Conservation (phyloP, 2,113 vertebrate species). For the Mesitornis unicolor region DNA sequence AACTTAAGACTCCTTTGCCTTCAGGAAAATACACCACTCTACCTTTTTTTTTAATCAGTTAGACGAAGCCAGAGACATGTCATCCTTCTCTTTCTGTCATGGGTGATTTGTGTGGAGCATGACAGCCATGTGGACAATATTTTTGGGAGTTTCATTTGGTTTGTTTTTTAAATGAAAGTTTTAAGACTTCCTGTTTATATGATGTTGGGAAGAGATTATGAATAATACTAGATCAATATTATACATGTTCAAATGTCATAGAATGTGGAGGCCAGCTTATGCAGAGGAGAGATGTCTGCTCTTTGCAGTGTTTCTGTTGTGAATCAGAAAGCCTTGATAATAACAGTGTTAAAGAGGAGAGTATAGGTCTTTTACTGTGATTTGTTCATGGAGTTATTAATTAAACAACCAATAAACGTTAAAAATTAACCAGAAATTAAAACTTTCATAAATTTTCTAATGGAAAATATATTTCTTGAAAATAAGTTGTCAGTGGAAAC, state of each 20-base stretch:
- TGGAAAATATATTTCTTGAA: background rate
- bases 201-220: background rate
- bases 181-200: background rate
- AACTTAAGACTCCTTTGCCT: background rate
- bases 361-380: background rate
- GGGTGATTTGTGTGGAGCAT: background rate
- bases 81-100: background rate
- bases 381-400: background rate
- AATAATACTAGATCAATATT: background rate
- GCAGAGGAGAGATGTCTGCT: background rate
- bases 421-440: background rate
- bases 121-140: background rate
- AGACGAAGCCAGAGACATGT: background rate
- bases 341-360: background rate
- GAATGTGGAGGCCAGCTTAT: background rate
- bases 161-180: background rate
- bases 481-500: background rate
- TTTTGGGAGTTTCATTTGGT: background rate
- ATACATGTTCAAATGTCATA: background rate
- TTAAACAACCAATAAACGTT: background rate
- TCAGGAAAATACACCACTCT: background rate
- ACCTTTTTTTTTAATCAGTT: background rate
- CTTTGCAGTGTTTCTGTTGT: background rate
- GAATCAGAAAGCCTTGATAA: background rate
- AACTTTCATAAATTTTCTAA: background rate